Evolutionary conservation across 2,113 vertebrate genomes (phyloP).

Genomic region (Epinephelus cyanopodus): DNA sequence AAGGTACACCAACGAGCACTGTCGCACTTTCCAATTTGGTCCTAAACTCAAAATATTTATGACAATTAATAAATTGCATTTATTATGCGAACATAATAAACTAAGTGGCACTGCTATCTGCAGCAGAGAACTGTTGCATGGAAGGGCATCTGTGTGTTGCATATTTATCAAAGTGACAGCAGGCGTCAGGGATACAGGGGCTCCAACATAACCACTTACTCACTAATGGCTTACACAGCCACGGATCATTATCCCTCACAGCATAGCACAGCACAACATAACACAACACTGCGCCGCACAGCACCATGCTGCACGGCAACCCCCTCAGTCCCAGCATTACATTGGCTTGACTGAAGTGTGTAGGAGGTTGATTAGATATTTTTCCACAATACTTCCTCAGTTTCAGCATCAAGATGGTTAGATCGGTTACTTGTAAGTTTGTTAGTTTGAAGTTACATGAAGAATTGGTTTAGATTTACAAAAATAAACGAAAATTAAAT

Average conservation of each 20-base stretch:
- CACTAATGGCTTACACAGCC: constrained; percentile 82
- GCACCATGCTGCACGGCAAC: constrained; percentile 39
- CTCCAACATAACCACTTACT: constrained; percentile 80
- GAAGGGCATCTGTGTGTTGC: constrained; percentile 68
- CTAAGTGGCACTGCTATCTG: constrained; percentile 43
- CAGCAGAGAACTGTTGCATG: constrained; percentile 63
- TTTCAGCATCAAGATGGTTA: constrained; percentile 36
- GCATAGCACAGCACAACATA: constrained; percentile 43
- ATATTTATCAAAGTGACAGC: constrained; percentile 87
- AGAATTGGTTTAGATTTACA: too few relatives aligned
- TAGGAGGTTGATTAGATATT: constrained; percentile 71
- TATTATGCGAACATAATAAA: constrained; percentile 44
- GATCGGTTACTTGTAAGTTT: constrained; percentile 20
- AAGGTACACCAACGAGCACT: constrained; percentile 7
- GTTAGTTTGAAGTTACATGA: constrained; percentile 20
- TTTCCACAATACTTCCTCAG: constrained; percentile 30
- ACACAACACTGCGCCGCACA: constrained; percentile 34
- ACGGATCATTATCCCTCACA: constrained; percentile 84
- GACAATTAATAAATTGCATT: constrained; percentile 52
- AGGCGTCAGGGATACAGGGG: constrained; percentile 76
- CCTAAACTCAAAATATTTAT: constrained; percentile 29
- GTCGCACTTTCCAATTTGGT: constrained; percentile 13
- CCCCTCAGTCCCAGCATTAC: constrained; percentile 45
- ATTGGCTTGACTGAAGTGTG: constrained; percentile 59
- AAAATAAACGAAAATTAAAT: too few relatives aligned